Percentiles rank a stretch among this genome's conserved stretches.
Evolutionary conservation across 2,113 vertebrate species (phyloP).

Genomic region (Chaetorhynchus papuensis): DNA sequence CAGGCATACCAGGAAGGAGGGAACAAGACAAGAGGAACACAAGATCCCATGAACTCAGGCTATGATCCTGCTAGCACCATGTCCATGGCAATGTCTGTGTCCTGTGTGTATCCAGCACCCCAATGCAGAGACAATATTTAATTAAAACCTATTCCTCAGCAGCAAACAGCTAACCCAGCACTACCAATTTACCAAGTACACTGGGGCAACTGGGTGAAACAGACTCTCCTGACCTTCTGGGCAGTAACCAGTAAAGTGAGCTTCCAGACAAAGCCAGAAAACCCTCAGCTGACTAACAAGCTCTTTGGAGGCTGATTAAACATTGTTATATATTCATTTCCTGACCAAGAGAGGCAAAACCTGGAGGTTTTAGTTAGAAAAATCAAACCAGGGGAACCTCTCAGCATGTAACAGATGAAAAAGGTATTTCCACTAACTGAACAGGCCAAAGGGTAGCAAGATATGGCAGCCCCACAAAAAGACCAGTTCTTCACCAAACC

Average conservation of each 20-base stretch:
- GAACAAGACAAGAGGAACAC: neutral
- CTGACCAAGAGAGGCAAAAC: neutral
- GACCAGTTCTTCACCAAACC: neutral
- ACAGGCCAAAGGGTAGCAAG: neutral
- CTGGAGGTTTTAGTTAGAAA: neutral
- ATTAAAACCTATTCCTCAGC: neutral
- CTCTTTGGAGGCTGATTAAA: neutral
- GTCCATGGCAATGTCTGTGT: neutral
- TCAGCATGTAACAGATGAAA: neutral
- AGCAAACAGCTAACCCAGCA: neutral
- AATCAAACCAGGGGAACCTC: neutral
- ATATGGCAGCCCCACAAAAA: neutral
- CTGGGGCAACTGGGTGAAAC: neutral
- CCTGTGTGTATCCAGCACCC: neutral
- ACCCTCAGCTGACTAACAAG: neutral
- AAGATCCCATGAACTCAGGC: neutral
- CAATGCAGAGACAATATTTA: neutral
- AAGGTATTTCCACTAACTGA: neutral
- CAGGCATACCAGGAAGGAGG: neutral
- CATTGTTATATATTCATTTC: neutral
- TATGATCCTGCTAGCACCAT: neutral
- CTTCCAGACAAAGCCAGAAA: neutral
- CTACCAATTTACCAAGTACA: neutral
- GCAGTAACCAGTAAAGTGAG: neutral
- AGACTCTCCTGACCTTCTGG: neutral